These are phyloP conservation scores for Papilio dardanus DNA, from an alignment of 1,140 invertebrate genomes.

Conservation along the genomic window DNA sequence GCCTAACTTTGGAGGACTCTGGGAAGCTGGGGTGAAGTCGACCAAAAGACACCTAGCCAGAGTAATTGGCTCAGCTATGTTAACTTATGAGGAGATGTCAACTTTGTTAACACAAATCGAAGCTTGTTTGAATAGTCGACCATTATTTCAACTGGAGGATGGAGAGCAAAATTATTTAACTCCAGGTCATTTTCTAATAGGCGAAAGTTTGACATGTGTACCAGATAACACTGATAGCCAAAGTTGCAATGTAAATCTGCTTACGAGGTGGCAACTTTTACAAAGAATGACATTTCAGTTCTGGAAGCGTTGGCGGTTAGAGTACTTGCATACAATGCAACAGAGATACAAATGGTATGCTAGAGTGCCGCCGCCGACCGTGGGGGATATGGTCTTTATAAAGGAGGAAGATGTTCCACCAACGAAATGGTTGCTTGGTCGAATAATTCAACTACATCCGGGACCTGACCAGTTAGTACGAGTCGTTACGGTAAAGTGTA, in stretches of 20 bases:
- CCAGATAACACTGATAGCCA: conserved; percentile 43
- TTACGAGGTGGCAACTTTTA: conserved; percentile 50
- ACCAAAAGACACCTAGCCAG: conserved; percentile 47
- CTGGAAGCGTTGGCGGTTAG: conserved; percentile 48
- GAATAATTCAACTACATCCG: conserved; percentile 51
- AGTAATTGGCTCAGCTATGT: conserved; percentile 41
- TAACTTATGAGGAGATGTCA: conserved; percentile 49
- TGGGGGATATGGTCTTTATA: conserved; percentile 50
- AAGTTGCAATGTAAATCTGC: conserved; percentile 30
- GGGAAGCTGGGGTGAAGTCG: conserved; percentile 47
- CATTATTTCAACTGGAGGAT: conserved; percentile 41
- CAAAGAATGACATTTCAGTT: conserved; percentile 50
- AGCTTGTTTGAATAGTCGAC: conserved; percentile 48
- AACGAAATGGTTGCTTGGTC: conserved; percentile 58
- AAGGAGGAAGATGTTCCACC: conserved; percentile 53
- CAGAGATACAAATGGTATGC: conserved; percentile 48
- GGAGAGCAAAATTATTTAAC: conserved; percentile 46
- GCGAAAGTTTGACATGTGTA: conserved; percentile 52
- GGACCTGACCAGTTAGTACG: conserved; percentile 52
- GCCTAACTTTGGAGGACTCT: conserved; percentile 45
- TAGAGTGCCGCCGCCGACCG: conserved; percentile 30
- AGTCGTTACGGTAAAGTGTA: conserved; percentile 48
- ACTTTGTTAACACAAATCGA: conserved; percentile 51
- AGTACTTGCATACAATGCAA: conserved; percentile 49
- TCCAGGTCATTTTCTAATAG: conserved; percentile 66